These are phyloP conservation scores for Micropoecilia bifurca DNA, from an alignment of 2,797 vertebrate genomes.

Conservation along the genomic window DNA sequence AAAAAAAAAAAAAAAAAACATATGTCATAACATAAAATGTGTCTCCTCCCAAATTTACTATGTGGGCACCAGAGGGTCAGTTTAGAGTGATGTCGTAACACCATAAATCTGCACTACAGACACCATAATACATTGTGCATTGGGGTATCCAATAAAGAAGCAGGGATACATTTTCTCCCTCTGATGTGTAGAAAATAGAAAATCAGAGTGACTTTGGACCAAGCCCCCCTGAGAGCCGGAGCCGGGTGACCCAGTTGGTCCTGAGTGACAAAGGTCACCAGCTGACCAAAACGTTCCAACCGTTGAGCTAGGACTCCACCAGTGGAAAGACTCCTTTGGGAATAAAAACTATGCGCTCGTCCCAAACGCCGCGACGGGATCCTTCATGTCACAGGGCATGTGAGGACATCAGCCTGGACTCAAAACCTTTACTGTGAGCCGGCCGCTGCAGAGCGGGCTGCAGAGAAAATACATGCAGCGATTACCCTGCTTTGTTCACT, in stretches of 20 bases:
- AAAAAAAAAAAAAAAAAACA: too few species aligned
- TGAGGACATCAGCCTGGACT: conserved; percentile 21
- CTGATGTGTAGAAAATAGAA: neutral
- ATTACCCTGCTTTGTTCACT: conserved; percentile 16
- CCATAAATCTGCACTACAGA: too few species aligned
- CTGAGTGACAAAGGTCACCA: neutral
- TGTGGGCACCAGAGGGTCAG: too few species aligned
- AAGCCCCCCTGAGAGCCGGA: neutral
- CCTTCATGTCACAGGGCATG: conserved; percentile 32
- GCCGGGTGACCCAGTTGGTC: neutral
- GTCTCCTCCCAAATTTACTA: too few species aligned
- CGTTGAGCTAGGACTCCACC: neutral
- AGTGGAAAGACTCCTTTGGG: neutral
- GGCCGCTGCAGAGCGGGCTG: conserved; percentile 2
- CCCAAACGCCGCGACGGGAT: neutral
- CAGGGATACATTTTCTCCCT: neutral
- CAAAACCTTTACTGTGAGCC: conserved; percentile 25
- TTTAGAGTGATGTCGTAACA: too few species aligned
- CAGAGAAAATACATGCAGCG: conserved; percentile 42
- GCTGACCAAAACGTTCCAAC: neutral
- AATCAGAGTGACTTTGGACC: neutral
- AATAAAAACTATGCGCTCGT: neutral
- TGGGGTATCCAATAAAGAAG: neutral
- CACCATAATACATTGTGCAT: neutral
- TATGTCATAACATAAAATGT: too few species aligned